These are phyloP conservation scores for Parauchenoglanis ngamensis DNA, from an alignment of 2,797 vertebrate species.

Conservation along the genomic window DNA sequence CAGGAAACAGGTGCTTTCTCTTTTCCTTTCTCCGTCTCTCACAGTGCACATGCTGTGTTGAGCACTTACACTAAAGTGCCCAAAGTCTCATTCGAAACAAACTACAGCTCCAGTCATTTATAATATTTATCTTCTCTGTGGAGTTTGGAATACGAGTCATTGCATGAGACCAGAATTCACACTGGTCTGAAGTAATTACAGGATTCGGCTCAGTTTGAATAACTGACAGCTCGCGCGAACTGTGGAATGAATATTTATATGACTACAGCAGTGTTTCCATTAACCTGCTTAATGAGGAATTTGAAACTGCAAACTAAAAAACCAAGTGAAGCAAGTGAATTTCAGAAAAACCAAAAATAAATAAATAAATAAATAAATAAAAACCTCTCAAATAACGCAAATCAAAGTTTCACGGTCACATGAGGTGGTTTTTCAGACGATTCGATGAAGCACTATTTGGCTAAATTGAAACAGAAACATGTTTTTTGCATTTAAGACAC, in stretches of 20 bases:
- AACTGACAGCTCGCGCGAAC: background rate
- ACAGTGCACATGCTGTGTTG: conserved; percentile 55
- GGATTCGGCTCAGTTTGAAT: background rate
- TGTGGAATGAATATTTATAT: background rate
- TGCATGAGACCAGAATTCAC: background rate
- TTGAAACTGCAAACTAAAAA: no score
- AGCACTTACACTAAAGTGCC: background rate
- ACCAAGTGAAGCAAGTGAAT: no score
- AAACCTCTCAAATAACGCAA: no score
- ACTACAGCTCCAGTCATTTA: background rate
- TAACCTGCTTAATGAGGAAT: no score
- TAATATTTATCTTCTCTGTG: background rate
- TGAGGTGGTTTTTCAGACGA: no score
- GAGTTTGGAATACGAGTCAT: background rate
- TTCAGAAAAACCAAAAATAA: no score
- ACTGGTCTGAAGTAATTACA: background rate
- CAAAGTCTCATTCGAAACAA: background rate
- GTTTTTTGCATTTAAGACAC: no score
- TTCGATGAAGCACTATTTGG: no score
- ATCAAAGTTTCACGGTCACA: no score
- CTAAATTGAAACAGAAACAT: no score
- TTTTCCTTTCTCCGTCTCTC: conserved; percentile 23
- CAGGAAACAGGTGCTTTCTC: conserved; percentile 70
- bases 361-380: no score
- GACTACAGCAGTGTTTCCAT: background rate